These are phyloP conservation scores for Oplegnathus fasciatus DNA, from an alignment of 2,113 vertebrate genomes.

Conservation along the genomic window DNA sequence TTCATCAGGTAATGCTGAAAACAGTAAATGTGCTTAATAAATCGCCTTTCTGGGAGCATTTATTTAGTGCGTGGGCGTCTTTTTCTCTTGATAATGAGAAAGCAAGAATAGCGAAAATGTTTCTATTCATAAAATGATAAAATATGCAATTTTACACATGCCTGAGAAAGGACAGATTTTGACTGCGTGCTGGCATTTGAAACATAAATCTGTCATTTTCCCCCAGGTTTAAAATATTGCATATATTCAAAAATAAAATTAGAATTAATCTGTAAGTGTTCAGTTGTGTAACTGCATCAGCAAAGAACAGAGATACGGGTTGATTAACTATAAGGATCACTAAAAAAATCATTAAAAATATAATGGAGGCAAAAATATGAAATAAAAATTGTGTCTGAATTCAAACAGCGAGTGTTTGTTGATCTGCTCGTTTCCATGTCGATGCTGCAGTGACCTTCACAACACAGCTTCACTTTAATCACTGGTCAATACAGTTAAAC, in stretches of 20 bases:
- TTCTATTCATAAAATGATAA: background rate
- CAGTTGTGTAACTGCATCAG: background rate
- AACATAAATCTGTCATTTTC: background rate
- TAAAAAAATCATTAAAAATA: background rate
- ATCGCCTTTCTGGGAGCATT: background rate
- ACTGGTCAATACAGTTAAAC: constrained; percentile 20
- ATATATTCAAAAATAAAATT: too few relatives aligned
- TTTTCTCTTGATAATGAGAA: background rate
- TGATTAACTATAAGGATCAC: background rate
- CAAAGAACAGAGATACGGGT: background rate
- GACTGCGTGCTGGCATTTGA: background rate
- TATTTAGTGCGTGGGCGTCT: background rate
- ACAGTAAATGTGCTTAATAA: too few relatives aligned
- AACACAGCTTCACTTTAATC: constrained; percentile 19
- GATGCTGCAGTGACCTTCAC: constrained; percentile 21
- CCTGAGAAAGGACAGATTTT: too few relatives aligned
- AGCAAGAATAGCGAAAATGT: background rate
- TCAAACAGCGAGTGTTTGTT: background rate
- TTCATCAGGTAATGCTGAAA: background rate
- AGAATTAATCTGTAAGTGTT: background rate
- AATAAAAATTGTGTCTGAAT: background rate
- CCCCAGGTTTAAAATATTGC: too few relatives aligned
- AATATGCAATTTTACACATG: too few relatives aligned
- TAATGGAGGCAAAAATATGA: background rate
- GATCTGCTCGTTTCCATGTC: background rate